Evolutionary conservation across 2,113 vertebrate species (phyloP), one percentile per base, ranked within the genome.

Genomic region (Setophaga petechia): DNA sequence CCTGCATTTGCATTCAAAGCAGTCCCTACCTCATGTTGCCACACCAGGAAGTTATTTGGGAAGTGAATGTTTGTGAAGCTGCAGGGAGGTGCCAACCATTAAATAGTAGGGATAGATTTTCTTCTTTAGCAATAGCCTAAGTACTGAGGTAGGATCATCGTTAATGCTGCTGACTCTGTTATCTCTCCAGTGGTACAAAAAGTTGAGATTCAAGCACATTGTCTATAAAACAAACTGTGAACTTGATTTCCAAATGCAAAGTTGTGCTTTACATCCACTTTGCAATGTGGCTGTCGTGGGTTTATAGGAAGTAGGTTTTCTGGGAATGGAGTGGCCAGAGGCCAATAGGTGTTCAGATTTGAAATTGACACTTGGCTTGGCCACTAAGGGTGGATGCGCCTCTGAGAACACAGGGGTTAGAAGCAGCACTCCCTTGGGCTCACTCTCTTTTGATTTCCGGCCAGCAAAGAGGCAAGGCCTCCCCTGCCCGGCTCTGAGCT

Each of bases 61-160:
- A 74, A 78, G 22, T 12, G 19, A 77, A 33, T 43, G 21, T 12
- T 31, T 24, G 7, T 68, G 24, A 73, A 30, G 25, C 15, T 82
- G 21, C 13, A 43, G 9, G 7, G 11, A 51, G 14, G 52, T 52
- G 31, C 6, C 27, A 65, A 41, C 15, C 33, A 28, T 31, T 47
- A 69, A 72, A 59, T 4, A 35, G 3, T 33, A 57, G 20, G 11
- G 21, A 15, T 43, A 57, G 15, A 5, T 30, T 35, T 82, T 2
- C 27, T 49, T 59, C 35, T 65, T 20, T 24, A 66, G 24, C 49
- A 89, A 15, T 3, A 41, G 6, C 21, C 6, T 35, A 41, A 57
- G 21, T 6, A 8, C 1, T 0, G 5, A 8, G 33, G 14, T 5
- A 39, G 10, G 24, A 49, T 28, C 28, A 37, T 2, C 37, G 24